phyloP scores from a whole-genome alignment of 1,140 invertebrate genomes.

The Glossosoma conforme region DNA sequence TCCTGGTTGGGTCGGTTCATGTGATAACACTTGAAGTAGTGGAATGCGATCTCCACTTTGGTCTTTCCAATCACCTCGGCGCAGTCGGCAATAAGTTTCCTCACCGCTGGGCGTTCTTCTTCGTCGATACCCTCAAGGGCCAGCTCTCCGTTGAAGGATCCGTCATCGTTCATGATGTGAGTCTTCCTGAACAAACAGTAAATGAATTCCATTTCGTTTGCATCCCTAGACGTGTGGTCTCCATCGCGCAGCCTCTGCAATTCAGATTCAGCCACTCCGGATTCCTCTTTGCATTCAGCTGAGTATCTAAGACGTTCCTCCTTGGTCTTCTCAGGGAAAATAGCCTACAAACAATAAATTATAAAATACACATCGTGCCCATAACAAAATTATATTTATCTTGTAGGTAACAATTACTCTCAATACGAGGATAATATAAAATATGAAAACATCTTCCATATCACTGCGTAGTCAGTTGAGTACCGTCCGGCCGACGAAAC shows the following conservation, averaged over 20 bases:
- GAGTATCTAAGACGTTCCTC: no score
- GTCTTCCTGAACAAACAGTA: constrained; percentile 24
- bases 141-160: constrained; percentile 23
- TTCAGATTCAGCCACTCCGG: constrained; percentile 16
- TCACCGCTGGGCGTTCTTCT: constrained; percentile 1
- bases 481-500: no score
- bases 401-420: no score
- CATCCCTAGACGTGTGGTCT: constrained; percentile 14
- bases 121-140: constrained; percentile 6
- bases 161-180: constrained; percentile 19
- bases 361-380: no score
- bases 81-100: constrained; percentile 15
- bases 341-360: no score
- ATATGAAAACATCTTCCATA: no score
- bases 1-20: constrained; percentile 11
- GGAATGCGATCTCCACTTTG: constrained; percentile 5
- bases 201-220: constrained; percentile 13
- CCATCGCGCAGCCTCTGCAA: constrained; percentile 18
- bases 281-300: constrained; percentile 13
- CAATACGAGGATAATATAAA: no score
- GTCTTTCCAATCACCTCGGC: neutral
- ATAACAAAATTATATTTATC: no score
- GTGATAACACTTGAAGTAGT: constrained; percentile 20
- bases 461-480: no score
- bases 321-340: no score